Percentiles rank a stretch among this genome's conserved stretches.
These are phyloP conservation scores for Parthenolecanium corni DNA, from an alignment of 2,888 invertebrate species.

Conservation along the genomic window DNA sequence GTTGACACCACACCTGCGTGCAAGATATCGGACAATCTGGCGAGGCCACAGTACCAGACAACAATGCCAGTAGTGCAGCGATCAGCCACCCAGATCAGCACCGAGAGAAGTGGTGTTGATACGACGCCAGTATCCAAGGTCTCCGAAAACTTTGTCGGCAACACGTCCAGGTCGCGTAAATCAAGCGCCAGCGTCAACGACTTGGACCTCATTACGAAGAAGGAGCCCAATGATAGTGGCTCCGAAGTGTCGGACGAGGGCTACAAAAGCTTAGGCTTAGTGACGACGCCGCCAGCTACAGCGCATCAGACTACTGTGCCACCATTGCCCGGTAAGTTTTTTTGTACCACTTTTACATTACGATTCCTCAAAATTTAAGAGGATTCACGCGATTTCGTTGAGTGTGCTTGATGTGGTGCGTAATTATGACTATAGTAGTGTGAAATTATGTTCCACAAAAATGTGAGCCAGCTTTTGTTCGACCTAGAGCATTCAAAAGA, in stretches of 20 bases:
- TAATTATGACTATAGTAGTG: too few relatives aligned
- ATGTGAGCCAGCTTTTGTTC: too few relatives aligned
- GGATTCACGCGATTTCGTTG: too few relatives aligned
- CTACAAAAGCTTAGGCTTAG: constrained; percentile 60
- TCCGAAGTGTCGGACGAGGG: constrained; percentile 78
- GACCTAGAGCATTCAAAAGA: too few relatives aligned
- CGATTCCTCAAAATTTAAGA: too few relatives aligned
- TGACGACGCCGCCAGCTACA: constrained; percentile 46
- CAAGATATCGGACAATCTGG: constrained; percentile 36
- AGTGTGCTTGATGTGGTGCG: too few relatives aligned
- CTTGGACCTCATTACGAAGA: constrained; percentile 13
- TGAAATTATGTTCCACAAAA: too few relatives aligned
- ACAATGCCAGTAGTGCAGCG: neutral
- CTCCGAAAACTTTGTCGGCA: constrained; percentile 35
- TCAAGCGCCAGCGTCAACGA: constrained; percentile 26
- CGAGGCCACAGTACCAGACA: constrained; percentile 24
- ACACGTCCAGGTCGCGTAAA: constrained; percentile 31
- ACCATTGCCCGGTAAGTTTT: constrained; percentile 19
- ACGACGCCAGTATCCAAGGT: constrained; percentile 36
- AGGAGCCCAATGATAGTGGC: constrained; percentile 36
- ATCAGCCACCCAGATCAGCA: constrained; percentile 29
- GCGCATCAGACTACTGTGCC: constrained; percentile 10
- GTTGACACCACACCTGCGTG: constrained; percentile 40
- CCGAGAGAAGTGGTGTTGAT: constrained; percentile 31
- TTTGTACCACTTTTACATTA: neutral